phyloP scores from a whole-genome alignment of 2,113 vertebrate species.

The Engraulis encrasicolus region DNA sequence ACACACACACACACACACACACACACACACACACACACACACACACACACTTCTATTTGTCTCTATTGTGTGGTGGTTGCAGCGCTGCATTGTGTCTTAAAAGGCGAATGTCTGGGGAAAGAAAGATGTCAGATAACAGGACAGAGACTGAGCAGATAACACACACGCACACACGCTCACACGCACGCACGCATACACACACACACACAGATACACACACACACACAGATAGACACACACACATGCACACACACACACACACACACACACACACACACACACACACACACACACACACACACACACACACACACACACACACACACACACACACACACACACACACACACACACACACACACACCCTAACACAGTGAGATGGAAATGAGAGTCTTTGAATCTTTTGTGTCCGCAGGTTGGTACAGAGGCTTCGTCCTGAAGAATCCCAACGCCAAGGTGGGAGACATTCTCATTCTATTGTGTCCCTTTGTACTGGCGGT shows the following conservation, averaged over 20 bases:
- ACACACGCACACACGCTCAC: constrained; percentile 25
- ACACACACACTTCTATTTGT: not conserved
- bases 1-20: not conserved
- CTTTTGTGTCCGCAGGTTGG: constrained; percentile 84
- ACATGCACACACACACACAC: not conserved
- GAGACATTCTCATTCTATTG: constrained; percentile 38
- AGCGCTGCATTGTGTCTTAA: not conserved
- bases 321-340: constrained; percentile 30
- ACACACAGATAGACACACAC: not conserved
- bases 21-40: not conserved
- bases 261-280: not conserved
- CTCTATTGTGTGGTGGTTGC: not conserved
- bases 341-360: constrained; percentile 29
- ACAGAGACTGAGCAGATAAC: not conserved
- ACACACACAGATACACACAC: constrained; percentile 28
- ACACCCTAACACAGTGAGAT: not conserved
- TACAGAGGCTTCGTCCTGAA: constrained; percentile 98
- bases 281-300: constrained; percentile 26
- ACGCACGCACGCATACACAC: constrained; percentile 20
- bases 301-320: constrained; percentile 22
- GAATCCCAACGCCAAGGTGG: constrained; percentile 95
- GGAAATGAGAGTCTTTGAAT: constrained; percentile 44
- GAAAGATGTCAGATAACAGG: not conserved
- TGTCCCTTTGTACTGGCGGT: not conserved
- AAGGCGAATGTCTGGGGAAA: not conserved